These are phyloP conservation scores for Sesia bembeciformis DNA, from an alignment of 2,888 invertebrate genomes.

Conservation along the genomic window DNA sequence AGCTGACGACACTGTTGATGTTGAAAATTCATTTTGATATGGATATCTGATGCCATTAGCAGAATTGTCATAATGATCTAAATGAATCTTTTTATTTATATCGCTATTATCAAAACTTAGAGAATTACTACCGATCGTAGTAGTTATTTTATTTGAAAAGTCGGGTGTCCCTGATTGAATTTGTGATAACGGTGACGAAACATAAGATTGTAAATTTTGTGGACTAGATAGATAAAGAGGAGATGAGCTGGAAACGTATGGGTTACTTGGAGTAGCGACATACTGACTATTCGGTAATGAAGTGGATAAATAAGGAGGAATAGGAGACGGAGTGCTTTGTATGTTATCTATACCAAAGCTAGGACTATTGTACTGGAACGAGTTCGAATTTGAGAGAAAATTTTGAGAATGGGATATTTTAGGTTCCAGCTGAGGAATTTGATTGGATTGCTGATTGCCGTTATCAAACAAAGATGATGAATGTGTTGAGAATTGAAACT, in stretches of 20 bases:
- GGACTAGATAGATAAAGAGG: slow-evolving; percentile 58
- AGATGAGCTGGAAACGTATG: slow-evolving; percentile 56
- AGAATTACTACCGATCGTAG: slow-evolving; percentile 36
- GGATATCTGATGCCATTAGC: slow-evolving; percentile 54
- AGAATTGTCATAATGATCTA: slow-evolving; percentile 62
- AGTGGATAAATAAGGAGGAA: slow-evolving; percentile 49
- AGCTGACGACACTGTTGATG: slow-evolving; percentile 41
- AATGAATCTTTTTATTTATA: slow-evolving; percentile 44
- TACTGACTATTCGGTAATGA: slow-evolving; percentile 45
- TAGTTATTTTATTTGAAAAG: slow-evolving; percentile 38
- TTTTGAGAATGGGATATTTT: slow-evolving; percentile 36
- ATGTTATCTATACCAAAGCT: slow-evolving; percentile 33
- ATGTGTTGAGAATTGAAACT: slow-evolving; percentile 53
- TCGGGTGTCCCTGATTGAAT: slow-evolving; percentile 46
- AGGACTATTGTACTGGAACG: slow-evolving; percentile 40
- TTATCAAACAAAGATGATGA: slow-evolving; percentile 39
- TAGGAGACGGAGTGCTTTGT: slow-evolving; percentile 51
- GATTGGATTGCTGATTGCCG: slow-evolving; percentile 37
- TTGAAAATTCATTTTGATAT: slow-evolving; percentile 34
- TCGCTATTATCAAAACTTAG: slow-evolving; percentile 38
- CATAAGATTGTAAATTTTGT: slow-evolving; percentile 46
- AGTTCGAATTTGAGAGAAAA: slow-evolving; percentile 36
- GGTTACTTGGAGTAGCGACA: slow-evolving; percentile 42
- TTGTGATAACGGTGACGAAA: slow-evolving; percentile 53
- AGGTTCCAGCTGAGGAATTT: slow-evolving; percentile 35